Evolutionary conservation across 2,797 vertebrate genomes (phyloP).

Genomic region (Sciaenops ocellatus): DNA sequence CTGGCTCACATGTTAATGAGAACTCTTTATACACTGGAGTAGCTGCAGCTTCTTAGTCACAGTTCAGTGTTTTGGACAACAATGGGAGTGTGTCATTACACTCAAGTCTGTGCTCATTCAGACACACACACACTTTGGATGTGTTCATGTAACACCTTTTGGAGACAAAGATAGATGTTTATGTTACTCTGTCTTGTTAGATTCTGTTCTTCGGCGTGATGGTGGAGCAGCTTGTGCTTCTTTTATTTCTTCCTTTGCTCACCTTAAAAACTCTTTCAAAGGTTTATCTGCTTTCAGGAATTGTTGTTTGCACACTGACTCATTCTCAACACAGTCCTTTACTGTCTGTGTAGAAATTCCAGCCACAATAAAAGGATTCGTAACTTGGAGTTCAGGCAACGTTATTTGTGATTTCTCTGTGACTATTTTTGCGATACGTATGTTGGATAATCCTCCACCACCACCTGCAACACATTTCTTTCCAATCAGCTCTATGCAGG

Average conservation of each 20-base stretch:
- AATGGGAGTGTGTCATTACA: background rate
- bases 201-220: fast-evolving
- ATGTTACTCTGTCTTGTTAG: background rate
- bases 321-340: constrained; percentile 26
- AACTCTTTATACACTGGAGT: constrained; percentile 35
- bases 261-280: constrained; percentile 16
- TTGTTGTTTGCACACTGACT: constrained; percentile 17
- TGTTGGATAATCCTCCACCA: constrained; percentile 37
- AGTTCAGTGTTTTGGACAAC: constrained; percentile 20
- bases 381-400: background rate
- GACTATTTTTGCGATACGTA: constrained; percentile 28
- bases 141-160: background rate
- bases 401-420: constrained; percentile 41
- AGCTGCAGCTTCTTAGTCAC: constrained; percentile 25
- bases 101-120: background rate
- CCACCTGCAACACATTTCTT: constrained; percentile 35
- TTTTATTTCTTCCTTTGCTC: constrained; percentile 2
- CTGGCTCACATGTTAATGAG: constrained; percentile 66
- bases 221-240: background rate
- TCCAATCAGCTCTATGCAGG: constrained; percentile 36
- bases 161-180: background rate
- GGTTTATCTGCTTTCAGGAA: constrained; percentile 27
- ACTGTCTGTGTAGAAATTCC: constrained; percentile 12
- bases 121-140: constrained; percentile 8
- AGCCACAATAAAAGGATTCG: constrained; percentile 2